Evolutionary conservation across 2,888 invertebrate genomes (phyloP).

Genomic region (Drosophila rellima): DNA sequence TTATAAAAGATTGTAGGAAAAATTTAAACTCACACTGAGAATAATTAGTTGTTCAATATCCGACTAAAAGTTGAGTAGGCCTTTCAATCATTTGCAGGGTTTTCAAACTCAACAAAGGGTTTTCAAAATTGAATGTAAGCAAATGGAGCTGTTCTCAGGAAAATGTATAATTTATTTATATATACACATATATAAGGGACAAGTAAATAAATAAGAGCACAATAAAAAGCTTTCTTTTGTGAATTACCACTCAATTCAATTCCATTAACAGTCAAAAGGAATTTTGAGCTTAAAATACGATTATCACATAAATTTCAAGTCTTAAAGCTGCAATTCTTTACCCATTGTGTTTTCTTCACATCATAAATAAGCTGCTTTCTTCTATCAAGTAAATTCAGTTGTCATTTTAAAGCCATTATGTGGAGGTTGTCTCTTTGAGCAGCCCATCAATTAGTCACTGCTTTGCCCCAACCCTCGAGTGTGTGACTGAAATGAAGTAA

Average conservation of each 20-base stretch:
- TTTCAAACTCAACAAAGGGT: not conserved
- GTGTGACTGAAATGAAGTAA: slow-evolving; percentile 53
- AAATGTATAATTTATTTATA: not conserved
- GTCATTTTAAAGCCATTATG: slow-evolving; percentile 15
- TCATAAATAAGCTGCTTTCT: not conserved
- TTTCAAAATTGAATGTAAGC: not conserved
- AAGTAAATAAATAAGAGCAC: no score
- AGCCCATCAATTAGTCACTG: slow-evolving; percentile 45
- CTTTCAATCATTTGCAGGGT: no score
- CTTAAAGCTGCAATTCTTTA: not conserved
- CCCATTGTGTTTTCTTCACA: not conserved
- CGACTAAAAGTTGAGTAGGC: not conserved
- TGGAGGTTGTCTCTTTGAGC: slow-evolving; percentile 15
- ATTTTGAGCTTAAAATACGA: not conserved
- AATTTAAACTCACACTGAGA: not conserved
- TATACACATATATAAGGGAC: no score
- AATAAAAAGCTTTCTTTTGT: no score
- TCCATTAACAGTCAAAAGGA: no score
- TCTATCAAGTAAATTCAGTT: slow-evolving; percentile 4
- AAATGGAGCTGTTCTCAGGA: not conserved
- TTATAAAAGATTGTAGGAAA: not conserved
- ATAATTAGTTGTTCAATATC: not conserved
- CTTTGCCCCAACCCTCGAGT: not conserved
- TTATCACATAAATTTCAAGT: not conserved
- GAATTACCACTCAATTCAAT: no score